phyloP scores from a whole-genome alignment of 2,888 invertebrate genomes.

The Microctonus aethiopoides region DNA sequence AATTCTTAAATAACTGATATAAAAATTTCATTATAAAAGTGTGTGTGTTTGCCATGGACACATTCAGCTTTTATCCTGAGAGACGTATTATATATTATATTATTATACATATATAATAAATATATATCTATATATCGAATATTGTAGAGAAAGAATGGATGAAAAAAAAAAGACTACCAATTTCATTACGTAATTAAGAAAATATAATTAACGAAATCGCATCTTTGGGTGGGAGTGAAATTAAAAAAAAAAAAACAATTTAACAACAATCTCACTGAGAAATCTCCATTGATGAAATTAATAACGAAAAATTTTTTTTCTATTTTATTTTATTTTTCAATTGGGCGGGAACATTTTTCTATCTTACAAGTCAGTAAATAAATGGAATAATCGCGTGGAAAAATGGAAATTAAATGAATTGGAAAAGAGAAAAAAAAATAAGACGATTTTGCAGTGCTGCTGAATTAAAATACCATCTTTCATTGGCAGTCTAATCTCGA shows the following conservation, averaged over 20 bases:
- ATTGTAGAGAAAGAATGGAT: conserved; percentile 33
- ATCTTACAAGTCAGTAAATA: not conserved
- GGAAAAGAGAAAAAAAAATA: not conserved
- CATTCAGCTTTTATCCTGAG: conserved; percentile 56
- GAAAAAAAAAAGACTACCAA: conserved; percentile 21
- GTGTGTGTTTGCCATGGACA: conserved; percentile 43
- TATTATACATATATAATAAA: conserved; percentile 49
- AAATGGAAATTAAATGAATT: not conserved
- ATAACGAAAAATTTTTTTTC: not conserved
- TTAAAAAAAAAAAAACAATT: not conserved
- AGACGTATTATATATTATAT: conserved; percentile 51
- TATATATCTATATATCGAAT: conserved; percentile 40
- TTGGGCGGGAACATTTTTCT: not conserved
- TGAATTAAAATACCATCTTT: not conserved
- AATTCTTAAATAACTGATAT: conserved; percentile 39
- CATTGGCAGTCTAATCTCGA: not conserved
- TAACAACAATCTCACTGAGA: not conserved
- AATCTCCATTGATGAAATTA: not conserved
- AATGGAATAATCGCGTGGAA: not conserved
- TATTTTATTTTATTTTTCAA: not conserved
- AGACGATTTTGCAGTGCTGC: not conserved
- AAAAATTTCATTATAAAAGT: not conserved
- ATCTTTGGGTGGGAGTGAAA: not conserved
- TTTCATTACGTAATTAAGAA: conserved; percentile 15
- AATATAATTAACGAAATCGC: conserved; percentile 5